A percentile compares a stretch with the other conserved stretches of the same genome.
These are phyloP conservation scores for Agonopterix alstromeriana DNA, from an alignment of 2,888 invertebrate genomes.

Conservation along the genomic window DNA sequence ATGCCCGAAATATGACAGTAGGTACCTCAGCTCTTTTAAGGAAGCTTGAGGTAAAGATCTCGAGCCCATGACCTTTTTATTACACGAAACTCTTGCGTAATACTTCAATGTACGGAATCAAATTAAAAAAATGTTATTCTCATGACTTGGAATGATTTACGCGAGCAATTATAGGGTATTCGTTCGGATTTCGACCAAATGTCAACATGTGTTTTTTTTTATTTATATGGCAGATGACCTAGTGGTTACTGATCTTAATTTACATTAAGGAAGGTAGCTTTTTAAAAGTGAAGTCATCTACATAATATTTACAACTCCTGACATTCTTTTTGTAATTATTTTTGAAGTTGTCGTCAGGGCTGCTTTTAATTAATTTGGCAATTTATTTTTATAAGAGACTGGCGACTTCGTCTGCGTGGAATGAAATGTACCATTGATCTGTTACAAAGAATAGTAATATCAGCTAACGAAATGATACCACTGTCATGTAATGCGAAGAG, in stretches of 20 bases:
- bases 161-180: conserved; percentile 9
- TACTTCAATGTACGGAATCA: conserved; percentile 12
- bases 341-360: background rate
- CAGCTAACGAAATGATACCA: too few relatives aligned
- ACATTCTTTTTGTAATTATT: background rate
- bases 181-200: conserved; percentile 10
- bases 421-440: too few relatives aligned
- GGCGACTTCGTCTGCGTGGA: too few relatives aligned
- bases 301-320: too few relatives aligned
- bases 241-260: background rate
- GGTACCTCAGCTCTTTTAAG: too few relatives aligned
- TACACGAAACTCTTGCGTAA: conserved; percentile 7
- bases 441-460: too few relatives aligned
- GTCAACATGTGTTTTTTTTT: conserved; percentile 7
- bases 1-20: too few relatives aligned
- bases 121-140: conserved; percentile 9
- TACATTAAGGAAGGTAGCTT: background rate
- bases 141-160: conserved; percentile 11
- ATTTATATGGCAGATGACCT: conserved; percentile 8
- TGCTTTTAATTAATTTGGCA: too few relatives aligned
- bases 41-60: too few relatives aligned
- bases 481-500: too few relatives aligned
- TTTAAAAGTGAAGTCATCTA: background rate
- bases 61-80: background rate
- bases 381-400: too few relatives aligned